Conservation (phyloP, 2,797 vertebrate species). For the Lepilemur ruficaudatus region DNA sequence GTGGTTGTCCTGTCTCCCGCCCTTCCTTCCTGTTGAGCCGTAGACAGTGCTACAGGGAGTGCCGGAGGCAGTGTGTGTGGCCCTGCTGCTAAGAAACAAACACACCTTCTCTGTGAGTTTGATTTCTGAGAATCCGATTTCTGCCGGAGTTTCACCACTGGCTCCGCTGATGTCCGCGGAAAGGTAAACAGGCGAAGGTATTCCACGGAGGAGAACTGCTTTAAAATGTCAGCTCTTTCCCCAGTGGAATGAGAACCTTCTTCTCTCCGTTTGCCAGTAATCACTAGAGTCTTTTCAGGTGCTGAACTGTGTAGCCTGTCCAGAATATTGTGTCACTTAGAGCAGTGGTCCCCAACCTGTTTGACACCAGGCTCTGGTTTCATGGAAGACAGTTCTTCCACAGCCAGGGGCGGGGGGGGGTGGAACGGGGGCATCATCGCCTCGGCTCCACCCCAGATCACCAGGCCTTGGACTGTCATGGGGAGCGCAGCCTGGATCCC, state of each 20-base stretch:
- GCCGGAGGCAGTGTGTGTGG: not conserved
- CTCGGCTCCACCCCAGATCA: too few species aligned
- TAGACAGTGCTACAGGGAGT: not conserved
- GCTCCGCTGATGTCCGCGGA: not conserved
- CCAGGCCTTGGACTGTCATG: too few species aligned
- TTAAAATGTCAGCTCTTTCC: not conserved
- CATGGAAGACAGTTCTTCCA: too few species aligned
- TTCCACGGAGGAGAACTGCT: not conserved
- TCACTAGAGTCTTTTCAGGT: not conserved
- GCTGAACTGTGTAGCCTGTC: not conserved
- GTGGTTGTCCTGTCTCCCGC: too few species aligned
- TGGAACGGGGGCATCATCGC: too few species aligned
- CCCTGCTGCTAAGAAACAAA: not conserved
- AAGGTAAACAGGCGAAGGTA: rapidly evolving
- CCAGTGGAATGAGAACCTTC: not conserved
- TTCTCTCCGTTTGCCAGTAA: not conserved
- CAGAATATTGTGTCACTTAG: not conserved
- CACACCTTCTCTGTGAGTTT: not conserved
- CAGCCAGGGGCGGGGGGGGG: too few species aligned
- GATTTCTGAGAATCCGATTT: not conserved
- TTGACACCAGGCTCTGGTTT: too few species aligned
- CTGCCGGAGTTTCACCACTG: not conserved
- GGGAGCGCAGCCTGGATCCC: too few species aligned
- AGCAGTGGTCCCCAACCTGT: too few species aligned
- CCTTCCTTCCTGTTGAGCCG: too few species aligned